phyloP scores from a whole-genome alignment of 1,140 invertebrate genomes.

The Drosophila melanica region DNA sequence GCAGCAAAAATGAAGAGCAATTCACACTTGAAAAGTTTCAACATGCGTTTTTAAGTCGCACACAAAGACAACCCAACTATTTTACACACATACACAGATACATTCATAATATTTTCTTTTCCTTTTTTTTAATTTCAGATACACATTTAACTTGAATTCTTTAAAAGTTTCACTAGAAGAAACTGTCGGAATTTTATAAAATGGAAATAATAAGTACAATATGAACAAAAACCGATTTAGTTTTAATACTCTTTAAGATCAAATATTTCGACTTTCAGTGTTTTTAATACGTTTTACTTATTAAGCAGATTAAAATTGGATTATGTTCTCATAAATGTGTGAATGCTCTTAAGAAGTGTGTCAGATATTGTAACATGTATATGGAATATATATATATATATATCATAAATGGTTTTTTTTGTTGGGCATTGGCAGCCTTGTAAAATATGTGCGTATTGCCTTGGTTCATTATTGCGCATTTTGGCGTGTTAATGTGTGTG shows the following conservation, averaged over 20 bases:
- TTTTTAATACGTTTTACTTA: background rate
- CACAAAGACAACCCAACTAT: conserved; percentile 69
- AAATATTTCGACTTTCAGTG: too few relatives aligned
- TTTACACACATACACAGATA: conserved; percentile 26
- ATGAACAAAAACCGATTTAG: too few relatives aligned
- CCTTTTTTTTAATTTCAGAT: conserved; percentile 11
- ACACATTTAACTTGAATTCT: conserved; percentile 24
- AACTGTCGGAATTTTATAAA: background rate
- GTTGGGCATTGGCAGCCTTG: background rate
- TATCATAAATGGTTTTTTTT: conserved; percentile 6
- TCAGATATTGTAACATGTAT: background rate
- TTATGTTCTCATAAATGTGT: conserved; percentile 12
- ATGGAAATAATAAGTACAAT: too few relatives aligned
- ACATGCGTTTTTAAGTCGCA: conserved; percentile 77
- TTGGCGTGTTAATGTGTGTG: conserved; percentile 58
- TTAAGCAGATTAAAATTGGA: conserved; percentile 15
- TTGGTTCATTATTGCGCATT: conserved; percentile 43
- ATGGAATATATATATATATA: conserved; percentile 11
- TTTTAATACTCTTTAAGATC: too few relatives aligned
- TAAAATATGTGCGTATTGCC: conserved; percentile 15
- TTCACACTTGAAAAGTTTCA: conserved; percentile 81
- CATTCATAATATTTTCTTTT: conserved; percentile 15
- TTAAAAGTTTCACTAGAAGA: background rate
- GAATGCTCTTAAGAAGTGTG: conserved; percentile 1
- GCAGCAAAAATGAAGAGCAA: conserved; percentile 77